Conservation (phyloP, 2,797 vertebrate species). For the Tokudaia tokunoshimensis region DNA sequence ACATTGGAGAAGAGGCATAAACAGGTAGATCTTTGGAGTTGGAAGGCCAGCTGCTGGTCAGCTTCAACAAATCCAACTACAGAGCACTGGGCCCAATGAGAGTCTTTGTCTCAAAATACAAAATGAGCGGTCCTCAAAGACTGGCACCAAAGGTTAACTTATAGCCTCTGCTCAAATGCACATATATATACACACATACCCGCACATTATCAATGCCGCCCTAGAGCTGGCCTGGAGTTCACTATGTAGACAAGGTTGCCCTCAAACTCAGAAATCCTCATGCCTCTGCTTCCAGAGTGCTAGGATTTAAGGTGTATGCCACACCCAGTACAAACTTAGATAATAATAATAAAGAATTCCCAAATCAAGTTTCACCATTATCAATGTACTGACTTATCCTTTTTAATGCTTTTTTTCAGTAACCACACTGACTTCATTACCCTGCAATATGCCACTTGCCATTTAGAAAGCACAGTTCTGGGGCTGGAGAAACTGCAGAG, state of each 20-base stretch:
- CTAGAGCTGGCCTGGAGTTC: not conserved
- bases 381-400: not conserved
- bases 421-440: conserved; percentile 28
- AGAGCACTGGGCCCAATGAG: not conserved
- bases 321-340: not conserved
- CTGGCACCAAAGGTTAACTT: not conserved
- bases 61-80: not conserved
- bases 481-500: not conserved
- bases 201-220: not conserved
- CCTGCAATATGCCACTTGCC: conserved; percentile 8
- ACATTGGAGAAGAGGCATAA: not conserved
- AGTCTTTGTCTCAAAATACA: not conserved
- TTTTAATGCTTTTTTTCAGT: conserved; percentile 48
- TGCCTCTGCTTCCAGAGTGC: not conserved
- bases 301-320: not conserved
- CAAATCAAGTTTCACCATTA: conserved; percentile 49
- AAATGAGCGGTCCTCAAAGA: not conserved
- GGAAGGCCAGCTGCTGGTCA: not conserved
- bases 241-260: not conserved
- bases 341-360: not conserved
- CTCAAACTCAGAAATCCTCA: not conserved
- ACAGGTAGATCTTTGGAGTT: not conserved
- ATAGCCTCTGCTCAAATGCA: not conserved
- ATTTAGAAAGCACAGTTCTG: conserved; percentile 61
- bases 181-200: not conserved